Evolutionary conservation across 2,113 vertebrate species (phyloP).

Genomic region (Carassius carassius): DNA sequence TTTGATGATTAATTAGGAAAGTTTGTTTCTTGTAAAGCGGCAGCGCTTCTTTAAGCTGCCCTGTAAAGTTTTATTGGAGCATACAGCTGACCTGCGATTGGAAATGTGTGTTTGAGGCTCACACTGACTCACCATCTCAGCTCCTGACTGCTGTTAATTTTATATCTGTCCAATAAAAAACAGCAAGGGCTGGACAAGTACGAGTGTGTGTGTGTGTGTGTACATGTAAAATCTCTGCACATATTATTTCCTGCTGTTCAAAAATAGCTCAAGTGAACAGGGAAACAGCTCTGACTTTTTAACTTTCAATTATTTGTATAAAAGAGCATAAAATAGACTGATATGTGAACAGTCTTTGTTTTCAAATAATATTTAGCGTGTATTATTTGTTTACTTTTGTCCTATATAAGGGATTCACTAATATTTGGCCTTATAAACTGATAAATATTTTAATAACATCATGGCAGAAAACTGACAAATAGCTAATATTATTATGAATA

Average conservation of each 20-base stretch:
- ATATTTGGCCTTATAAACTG: background rate
- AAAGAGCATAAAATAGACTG: background rate
- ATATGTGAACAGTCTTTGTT: background rate
- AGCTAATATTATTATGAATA: background rate
- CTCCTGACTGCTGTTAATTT: slow-evolving; percentile 92
- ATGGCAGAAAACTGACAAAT: background rate
- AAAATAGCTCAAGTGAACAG: slow-evolving; percentile 5
- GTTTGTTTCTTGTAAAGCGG: slow-evolving; percentile 79
- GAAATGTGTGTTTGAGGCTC: slow-evolving; percentile 89
- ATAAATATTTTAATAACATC: background rate
- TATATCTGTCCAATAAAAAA: slow-evolving; percentile 95
- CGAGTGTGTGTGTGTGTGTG: slow-evolving; percentile 32
- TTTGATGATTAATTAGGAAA: slow-evolving; percentile 77
- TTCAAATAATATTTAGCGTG: background rate
- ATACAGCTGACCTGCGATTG: slow-evolving; percentile 92
- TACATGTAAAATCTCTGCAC: background rate
- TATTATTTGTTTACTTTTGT: background rate
- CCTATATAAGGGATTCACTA: background rate
- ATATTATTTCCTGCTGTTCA: background rate
- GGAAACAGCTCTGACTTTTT: background rate
- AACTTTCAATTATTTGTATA: background rate
- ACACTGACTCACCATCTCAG: slow-evolving; percentile 80
- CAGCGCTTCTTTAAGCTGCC: slow-evolving; percentile 80
- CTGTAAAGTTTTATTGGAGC: slow-evolving; percentile 93
- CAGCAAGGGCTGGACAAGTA: slow-evolving; percentile 75